Evolutionary conservation across 2,888 invertebrate species (phyloP).

Genomic region (Melanchra persicariae): DNA sequence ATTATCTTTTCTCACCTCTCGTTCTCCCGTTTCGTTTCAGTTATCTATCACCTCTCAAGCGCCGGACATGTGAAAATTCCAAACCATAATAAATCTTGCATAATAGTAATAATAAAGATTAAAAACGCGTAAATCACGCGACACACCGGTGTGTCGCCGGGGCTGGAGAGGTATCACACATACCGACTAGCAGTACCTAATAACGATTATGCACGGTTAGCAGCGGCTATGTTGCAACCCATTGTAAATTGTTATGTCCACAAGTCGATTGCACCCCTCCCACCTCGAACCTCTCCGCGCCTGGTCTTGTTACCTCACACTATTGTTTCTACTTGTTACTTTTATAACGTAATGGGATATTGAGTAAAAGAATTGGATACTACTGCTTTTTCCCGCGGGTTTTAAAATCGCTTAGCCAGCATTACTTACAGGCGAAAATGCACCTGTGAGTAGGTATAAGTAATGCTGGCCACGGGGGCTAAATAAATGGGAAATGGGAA

Average conservation of each 20-base stretch:
- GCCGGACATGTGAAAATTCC: no score
- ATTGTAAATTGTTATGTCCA: conserved; percentile 61
- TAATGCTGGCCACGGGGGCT: no score
- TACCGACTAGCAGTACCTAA: conserved; percentile 34
- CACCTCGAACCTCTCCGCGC: neutral
- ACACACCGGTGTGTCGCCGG: no score
- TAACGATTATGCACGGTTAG: conserved; percentile 45
- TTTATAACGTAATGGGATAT: conserved; percentile 22
- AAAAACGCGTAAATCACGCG: no score
- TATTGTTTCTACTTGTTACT: conserved; percentile 46
- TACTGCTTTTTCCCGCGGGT: neutral
- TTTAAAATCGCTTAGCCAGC: neutral
- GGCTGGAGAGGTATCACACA: conserved; percentile 28
- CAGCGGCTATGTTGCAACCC: conserved; percentile 43
- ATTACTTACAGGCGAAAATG: no score
- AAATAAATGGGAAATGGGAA: no score
- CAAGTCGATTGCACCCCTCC: conserved; percentile 49
- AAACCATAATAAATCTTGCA: no score
- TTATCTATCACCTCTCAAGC: no score
- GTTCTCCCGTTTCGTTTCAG: conserved; percentile 10
- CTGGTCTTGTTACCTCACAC: conserved; percentile 50
- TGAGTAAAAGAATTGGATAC: neutral
- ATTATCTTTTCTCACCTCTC: neutral
- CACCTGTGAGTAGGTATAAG: no score
- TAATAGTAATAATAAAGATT: no score